phyloP scores from a whole-genome alignment of 2,888 invertebrate genomes.

The Trilocha varians region DNA sequence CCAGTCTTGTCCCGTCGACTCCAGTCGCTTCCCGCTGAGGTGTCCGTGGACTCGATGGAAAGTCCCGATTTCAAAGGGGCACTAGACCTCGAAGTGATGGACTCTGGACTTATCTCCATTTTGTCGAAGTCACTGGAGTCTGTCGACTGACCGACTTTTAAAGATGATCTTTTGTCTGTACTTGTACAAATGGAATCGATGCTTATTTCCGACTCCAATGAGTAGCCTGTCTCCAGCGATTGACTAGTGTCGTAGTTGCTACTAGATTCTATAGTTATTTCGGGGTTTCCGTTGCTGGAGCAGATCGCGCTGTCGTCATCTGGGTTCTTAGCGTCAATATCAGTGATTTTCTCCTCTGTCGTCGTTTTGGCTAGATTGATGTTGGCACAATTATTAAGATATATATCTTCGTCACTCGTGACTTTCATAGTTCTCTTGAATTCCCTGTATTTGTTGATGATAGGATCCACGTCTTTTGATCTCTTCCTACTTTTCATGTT shows the following conservation, averaged over 20 bases:
- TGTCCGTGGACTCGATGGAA: constrained; percentile 77
- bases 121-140: constrained; percentile 79
- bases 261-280: constrained; percentile 66
- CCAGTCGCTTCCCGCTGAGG: constrained; percentile 75
- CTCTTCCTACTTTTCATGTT: constrained; percentile 67
- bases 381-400: constrained; percentile 64
- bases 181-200: constrained; percentile 72
- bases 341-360: constrained; percentile 47
- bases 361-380: constrained; percentile 45
- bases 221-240: constrained; percentile 67
- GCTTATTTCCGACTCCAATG: constrained; percentile 72
- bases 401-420: constrained; percentile 57
- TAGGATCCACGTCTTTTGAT: constrained; percentile 64
- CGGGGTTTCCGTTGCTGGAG: constrained; percentile 64
- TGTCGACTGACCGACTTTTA: constrained; percentile 77
- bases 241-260: constrained; percentile 64
- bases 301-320: constrained; percentile 65
- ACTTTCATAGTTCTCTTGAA: constrained; percentile 62
- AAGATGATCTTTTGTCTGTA: constrained; percentile 71
- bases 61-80: constrained; percentile 70
- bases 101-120: constrained; percentile 70
- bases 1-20: constrained; percentile 74
- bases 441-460: constrained; percentile 64
- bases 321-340: constrained; percentile 58
- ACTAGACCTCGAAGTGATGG: constrained; percentile 64